Evolutionary conservation across 2,888 invertebrate species (phyloP).

Genomic region (Maniola hyperantus): DNA sequence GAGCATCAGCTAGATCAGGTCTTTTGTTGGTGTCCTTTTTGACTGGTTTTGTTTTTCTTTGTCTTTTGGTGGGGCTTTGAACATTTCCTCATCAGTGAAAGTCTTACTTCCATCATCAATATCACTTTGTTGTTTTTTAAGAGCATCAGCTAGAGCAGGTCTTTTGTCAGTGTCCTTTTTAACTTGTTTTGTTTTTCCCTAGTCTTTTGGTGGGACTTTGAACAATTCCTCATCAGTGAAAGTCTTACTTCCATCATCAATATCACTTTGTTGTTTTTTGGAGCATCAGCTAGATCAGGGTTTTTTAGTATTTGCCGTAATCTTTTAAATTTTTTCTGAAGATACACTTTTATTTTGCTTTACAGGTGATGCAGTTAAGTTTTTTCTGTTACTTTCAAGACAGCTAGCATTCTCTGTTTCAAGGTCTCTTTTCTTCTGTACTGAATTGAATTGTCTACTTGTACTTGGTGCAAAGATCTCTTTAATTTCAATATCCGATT

Average conservation of each 20-base stretch:
- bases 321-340: conserved; percentile 6
- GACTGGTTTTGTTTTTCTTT: too few species aligned
- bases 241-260: too few species aligned
- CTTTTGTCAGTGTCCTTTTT: conserved; percentile 48
- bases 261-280: conserved; percentile 27
- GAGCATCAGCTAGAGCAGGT: too few species aligned
- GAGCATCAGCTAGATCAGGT: too few species aligned
- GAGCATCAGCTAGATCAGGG: conserved; percentile 30
- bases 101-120: conserved; percentile 64
- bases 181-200: too few species aligned
- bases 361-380: conserved; percentile 12
- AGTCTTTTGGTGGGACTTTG: too few species aligned
- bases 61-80: conserved; percentile 43
- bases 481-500: conserved; percentile 29
- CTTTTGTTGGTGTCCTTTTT: conserved; percentile 48
- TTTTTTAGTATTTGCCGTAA: conserved; percentile 22
- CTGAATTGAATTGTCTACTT: conserved; percentile 14
- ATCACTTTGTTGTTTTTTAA: conserved; percentile 53
- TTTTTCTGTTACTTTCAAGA: conserved; percentile 31
- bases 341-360: conserved; percentile 12
- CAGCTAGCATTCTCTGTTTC: conserved; percentile 25
- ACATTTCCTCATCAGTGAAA: conserved; percentile 73
- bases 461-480: conserved; percentile 36
- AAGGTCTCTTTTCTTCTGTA: conserved; percentile 24
- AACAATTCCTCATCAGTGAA: too few species aligned